phyloP scores from a whole-genome alignment of 2,797 vertebrate genomes.

The Dallia pectoralis region DNA sequence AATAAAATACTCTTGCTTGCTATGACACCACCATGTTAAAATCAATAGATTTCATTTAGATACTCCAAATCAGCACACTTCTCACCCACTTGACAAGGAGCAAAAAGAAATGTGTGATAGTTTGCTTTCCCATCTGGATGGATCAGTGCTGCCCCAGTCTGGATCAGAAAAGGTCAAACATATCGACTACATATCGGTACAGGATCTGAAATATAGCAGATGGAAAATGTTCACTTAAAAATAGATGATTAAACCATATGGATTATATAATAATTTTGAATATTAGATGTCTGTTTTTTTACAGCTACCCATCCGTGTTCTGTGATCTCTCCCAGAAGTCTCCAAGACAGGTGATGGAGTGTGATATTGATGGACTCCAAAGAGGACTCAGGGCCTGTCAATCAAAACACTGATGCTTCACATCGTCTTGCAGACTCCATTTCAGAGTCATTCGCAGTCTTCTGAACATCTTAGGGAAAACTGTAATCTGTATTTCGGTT shows the following conservation, averaged over 20 bases:
- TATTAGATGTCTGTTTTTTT: background rate
- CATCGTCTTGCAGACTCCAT: background rate
- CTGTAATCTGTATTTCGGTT: no score
- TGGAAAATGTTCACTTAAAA: background rate
- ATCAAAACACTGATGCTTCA: slow-evolving; percentile 10
- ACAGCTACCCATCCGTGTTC: background rate
- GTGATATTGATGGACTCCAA: slow-evolving; percentile 16
- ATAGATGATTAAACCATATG: background rate
- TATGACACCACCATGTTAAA: no score
- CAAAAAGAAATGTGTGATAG: no score
- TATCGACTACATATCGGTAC: background rate
- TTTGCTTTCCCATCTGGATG: no score
- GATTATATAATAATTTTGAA: background rate
- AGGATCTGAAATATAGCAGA: background rate
- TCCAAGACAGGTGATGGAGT: slow-evolving; percentile 8
- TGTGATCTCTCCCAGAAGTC: background rate
- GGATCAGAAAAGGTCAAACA: background rate
- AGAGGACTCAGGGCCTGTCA: slow-evolving; percentile 5
- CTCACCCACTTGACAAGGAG: no score
- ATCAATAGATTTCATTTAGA: no score
- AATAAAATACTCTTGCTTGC: no score
- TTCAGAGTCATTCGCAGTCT: background rate
- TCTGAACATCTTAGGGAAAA: no score
- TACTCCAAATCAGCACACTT: no score
- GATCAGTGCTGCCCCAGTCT: background rate